Conservation (phyloP, 2,888 invertebrate species). For the Trisateles emortualis region DNA sequence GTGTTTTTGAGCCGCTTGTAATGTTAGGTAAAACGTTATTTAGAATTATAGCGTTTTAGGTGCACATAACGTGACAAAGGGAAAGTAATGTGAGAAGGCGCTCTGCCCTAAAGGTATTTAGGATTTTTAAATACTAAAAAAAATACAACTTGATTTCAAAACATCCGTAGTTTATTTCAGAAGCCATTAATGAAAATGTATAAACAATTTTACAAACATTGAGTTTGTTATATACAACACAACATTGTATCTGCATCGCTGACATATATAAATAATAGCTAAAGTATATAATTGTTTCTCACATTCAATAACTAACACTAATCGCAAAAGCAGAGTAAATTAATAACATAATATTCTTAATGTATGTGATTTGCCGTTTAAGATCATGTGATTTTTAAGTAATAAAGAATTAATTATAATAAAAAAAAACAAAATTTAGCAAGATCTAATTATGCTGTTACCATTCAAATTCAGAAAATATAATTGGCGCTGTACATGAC, state of each 20-base stretch:
- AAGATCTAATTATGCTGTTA: background rate
- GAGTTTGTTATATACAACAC: constrained; percentile 28
- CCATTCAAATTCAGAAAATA: background rate
- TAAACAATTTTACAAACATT: constrained; percentile 30
- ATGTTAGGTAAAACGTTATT: too few relatives aligned
- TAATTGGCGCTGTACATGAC: too few relatives aligned
- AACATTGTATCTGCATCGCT: constrained; percentile 23
- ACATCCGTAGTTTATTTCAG: constrained; percentile 47
- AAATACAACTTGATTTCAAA: constrained; percentile 33
- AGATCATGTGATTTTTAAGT: background rate
- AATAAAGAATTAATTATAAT: background rate
- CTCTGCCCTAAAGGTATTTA: background rate
- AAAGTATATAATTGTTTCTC: constrained; percentile 2
- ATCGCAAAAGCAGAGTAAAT: background rate
- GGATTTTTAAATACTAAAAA: constrained; percentile 6
- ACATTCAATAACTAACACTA: background rate
- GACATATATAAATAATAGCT: constrained; percentile 13
- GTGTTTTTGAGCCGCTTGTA: too few relatives aligned
- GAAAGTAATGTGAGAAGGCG: background rate
- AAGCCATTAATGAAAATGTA: constrained; percentile 38
- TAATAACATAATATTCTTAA: background rate
- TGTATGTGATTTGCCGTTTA: background rate
- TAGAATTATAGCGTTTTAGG: too few relatives aligned
- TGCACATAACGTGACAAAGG: background rate
- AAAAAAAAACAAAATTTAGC: background rate